These are phyloP conservation scores for Spatulosminthurus flaviceps DNA, from an alignment of 2,888 invertebrate species.

Conservation along the genomic window DNA sequence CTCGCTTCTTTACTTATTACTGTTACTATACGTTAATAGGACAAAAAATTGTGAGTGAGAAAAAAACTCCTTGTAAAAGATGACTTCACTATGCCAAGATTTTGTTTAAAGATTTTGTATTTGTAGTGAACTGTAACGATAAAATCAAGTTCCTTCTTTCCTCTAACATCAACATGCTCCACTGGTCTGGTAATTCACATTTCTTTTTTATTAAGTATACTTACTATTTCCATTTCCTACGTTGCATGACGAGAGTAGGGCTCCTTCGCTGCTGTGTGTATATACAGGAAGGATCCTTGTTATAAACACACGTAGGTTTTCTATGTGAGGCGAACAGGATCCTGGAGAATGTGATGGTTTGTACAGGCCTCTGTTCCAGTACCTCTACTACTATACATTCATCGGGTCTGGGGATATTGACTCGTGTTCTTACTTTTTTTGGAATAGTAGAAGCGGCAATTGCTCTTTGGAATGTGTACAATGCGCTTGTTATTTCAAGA, in stretches of 20 bases:
- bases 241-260: neutral
- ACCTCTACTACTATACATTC: neutral
- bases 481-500: slow-evolving; percentile 30
- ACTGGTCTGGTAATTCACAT: slow-evolving; percentile 21
- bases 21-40: too few species aligned
- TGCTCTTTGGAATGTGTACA: slow-evolving; percentile 21
- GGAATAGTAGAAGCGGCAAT: neutral
- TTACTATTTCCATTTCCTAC: neutral
- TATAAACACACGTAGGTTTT: neutral
- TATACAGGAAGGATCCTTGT: neutral
- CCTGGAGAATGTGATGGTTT: neutral
- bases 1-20: too few species aligned
- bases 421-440: neutral
- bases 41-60: too few species aligned
- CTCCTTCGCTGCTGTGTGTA: neutral
- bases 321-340: neutral
- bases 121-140: slow-evolving; percentile 16
- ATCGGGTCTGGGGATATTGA: slow-evolving; percentile 3
- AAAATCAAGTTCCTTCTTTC: slow-evolving; percentile 39
- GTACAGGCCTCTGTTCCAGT: neutral
- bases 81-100: neutral
- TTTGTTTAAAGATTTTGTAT: slow-evolving; percentile 28
- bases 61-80: too few species aligned
- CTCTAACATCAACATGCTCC: slow-evolving; percentile 26
- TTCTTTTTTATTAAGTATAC: slow-evolving; percentile 12